Base-by-base conservation (phyloP, 1,140 invertebrate genomes). In the Lysiphlebus fabarum region DNA sequence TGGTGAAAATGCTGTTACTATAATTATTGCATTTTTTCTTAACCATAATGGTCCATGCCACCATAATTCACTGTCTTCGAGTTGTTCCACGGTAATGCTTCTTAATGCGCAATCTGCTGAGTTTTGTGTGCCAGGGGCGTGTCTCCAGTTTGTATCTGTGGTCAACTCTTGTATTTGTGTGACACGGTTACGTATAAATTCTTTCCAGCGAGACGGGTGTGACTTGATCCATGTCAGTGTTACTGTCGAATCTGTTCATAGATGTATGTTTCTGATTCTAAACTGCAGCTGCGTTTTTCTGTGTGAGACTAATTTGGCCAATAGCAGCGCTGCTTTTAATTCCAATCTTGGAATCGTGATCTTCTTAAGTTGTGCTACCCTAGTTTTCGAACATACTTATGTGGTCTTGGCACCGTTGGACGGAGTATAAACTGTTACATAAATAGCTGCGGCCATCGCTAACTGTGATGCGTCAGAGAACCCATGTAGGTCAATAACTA, bases 101-200 rank as follows among this genome's bases (percentile, higher is more conserved):
- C 53, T 26, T 7, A 41, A 54, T 7, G 41, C 40, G n/a, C 40
- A 43, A 41, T 54, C 53, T 33, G 40, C 53, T 11, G 41, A 41
- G 17, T 44, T 44, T 34, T 43, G 5, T 26, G 4, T 43, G 1
- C 40, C 17, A 5, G n/a, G 10, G 14, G 54, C 14, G 36, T 47
- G 51, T 44, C 14, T 44, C 58, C 59, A 51, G 64, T 37, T 44
- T 64, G 71, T 45, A 54, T 60, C 5, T 62, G 34, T 34, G 66
- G 47, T 7, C 3, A 67, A 12, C 34, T 68, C 60, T 41, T 69
- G 67, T 50, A 81, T 76, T 62, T 71, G 50, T 38, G 58, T 55
- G 0, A 77, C 71, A 48, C 75, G 53, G 62, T 82, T 76, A 0
- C 59, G 67, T 2, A 80, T 74, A 65, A 73, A 80, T 0, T 65